Evolutionary conservation across 2,113 vertebrate genomes (phyloP).

Genomic region (Crotalus horridus): DNA sequence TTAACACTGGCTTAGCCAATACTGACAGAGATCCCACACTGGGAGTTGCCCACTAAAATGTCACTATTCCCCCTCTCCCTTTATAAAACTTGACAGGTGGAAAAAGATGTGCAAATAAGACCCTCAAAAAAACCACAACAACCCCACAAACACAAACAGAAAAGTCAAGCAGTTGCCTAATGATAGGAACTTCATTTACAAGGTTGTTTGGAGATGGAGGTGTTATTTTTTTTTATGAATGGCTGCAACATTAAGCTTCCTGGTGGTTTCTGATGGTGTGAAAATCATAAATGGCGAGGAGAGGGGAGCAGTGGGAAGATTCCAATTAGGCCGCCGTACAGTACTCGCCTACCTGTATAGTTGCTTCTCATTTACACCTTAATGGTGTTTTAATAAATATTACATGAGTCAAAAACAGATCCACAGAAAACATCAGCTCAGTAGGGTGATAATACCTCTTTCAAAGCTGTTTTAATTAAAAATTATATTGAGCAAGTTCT

Average conservation of each 20-base stretch:
- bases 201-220: conserved; percentile 25
- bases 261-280: conserved; percentile 19
- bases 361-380: conserved; percentile 54
- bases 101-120: background rate
- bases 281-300: conserved; percentile 42
- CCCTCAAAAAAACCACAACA: conserved; percentile 1
- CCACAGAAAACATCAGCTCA: conserved; percentile 21
- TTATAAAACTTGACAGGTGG: conserved; percentile 3
- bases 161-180: conserved; percentile 6
- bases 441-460: conserved; percentile 36
- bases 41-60: background rate
- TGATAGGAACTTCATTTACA: conserved; percentile 26
- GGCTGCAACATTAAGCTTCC: conserved; percentile 39
- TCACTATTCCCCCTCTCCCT: background rate
- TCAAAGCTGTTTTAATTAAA: conserved; percentile 41
- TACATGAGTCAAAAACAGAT: conserved; percentile 34
- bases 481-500: conserved; percentile 22
- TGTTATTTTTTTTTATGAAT: conserved; percentile 37
- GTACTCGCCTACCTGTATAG: conserved; percentile 35
- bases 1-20: background rate
- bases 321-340: conserved; percentile 53
- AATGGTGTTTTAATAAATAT: conserved; percentile 59
- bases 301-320: conserved; percentile 51
- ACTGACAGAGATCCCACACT: too few species aligned
- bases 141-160: conserved; percentile 10